Evolutionary conservation across 2,888 invertebrate genomes (phyloP).

Genomic region (Camptogramma bilineatum): DNA sequence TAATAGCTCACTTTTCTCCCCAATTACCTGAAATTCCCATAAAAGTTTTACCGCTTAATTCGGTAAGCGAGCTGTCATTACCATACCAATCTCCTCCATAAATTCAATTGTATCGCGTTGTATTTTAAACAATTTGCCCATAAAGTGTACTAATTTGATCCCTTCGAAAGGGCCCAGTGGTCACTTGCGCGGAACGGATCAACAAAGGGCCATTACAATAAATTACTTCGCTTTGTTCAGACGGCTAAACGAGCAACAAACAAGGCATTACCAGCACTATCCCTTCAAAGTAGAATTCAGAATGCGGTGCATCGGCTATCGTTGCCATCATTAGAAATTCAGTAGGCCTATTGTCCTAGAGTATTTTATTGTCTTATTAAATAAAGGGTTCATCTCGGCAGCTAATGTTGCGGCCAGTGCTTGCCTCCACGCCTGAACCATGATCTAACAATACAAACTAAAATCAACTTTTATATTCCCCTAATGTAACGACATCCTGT

Average conservation of each 20-base stretch:
- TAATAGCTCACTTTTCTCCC: slow-evolving; percentile 1
- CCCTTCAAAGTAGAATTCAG: slow-evolving; percentile 22
- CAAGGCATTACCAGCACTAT: slow-evolving; percentile 18
- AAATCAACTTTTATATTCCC: not conserved
- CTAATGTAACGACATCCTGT: not conserved
- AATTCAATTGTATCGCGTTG: slow-evolving; percentile 35
- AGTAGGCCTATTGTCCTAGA: slow-evolving; percentile 35
- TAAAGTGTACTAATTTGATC: slow-evolving; percentile 58
- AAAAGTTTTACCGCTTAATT: slow-evolving; percentile 12
- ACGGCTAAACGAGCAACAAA: slow-evolving; percentile 29
- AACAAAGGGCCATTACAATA: slow-evolving; percentile 56
- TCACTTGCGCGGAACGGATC: slow-evolving; percentile 52
- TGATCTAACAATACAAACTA: slow-evolving; percentile 11
- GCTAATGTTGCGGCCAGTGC: slow-evolving; percentile 21
- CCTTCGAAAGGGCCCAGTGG: slow-evolving; percentile 45
- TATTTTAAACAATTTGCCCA: slow-evolving; percentile 42
- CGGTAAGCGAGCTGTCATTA: slow-evolving; percentile 18
- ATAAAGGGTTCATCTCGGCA: slow-evolving; percentile 32
- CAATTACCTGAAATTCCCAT: slow-evolving; percentile 2
- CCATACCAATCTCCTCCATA: slow-evolving; percentile 27
- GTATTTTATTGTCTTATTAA: slow-evolving; percentile 38
- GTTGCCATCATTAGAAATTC: slow-evolving; percentile 36
- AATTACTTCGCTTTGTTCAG: slow-evolving; percentile 51
- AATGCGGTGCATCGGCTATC: slow-evolving; percentile 12
- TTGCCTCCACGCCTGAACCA: not conserved